A percentile compares a stretch with the other conserved stretches of the same genome.
Evolutionary conservation across 2,797 vertebrate genomes (phyloP).

Genomic region (Danio aesculapii): DNA sequence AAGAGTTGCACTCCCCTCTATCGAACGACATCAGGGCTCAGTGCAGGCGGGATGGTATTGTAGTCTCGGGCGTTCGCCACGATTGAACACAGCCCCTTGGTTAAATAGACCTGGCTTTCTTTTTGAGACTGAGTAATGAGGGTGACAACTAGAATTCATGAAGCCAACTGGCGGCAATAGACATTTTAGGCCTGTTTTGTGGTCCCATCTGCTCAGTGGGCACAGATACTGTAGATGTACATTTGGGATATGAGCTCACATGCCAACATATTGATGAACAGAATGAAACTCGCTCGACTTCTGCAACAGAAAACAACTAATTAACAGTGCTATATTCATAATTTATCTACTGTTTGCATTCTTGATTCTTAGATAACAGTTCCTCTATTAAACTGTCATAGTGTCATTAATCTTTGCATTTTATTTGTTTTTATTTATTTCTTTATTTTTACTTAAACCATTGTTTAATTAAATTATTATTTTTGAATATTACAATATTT

Average conservation of each 20-base stretch:
- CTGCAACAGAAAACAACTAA: slow-evolving; percentile 48
- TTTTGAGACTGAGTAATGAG: slow-evolving; percentile 67
- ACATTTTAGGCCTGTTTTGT: slow-evolving; percentile 65
- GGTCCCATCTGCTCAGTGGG: slow-evolving; percentile 65
- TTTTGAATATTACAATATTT: no score
- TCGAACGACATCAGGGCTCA: slow-evolving; percentile 66
- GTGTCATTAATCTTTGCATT: no score
- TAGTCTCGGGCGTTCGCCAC: slow-evolving; percentile 68
- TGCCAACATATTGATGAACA: slow-evolving; percentile 62
- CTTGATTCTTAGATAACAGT: no score
- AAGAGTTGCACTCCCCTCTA: slow-evolving; percentile 61
- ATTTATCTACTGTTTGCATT: no score
- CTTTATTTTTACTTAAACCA: no score
- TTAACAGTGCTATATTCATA: not conserved
- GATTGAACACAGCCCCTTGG: slow-evolving; percentile 68
- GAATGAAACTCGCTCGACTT: slow-evolving; percentile 50
- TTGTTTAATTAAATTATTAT: no score
- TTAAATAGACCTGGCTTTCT: slow-evolving; percentile 69
- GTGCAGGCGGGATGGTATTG: slow-evolving; percentile 71
- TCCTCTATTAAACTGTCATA: not conserved
- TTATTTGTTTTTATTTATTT: no score
- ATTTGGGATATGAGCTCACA: slow-evolving; percentile 71
- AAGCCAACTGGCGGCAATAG: slow-evolving; percentile 67
- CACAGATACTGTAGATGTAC: slow-evolving; percentile 11
- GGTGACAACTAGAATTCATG: slow-evolving; percentile 67